phyloP scores from a whole-genome alignment of 2,797 vertebrate genomes.

The Neosilurus hyrtlii region DNA sequence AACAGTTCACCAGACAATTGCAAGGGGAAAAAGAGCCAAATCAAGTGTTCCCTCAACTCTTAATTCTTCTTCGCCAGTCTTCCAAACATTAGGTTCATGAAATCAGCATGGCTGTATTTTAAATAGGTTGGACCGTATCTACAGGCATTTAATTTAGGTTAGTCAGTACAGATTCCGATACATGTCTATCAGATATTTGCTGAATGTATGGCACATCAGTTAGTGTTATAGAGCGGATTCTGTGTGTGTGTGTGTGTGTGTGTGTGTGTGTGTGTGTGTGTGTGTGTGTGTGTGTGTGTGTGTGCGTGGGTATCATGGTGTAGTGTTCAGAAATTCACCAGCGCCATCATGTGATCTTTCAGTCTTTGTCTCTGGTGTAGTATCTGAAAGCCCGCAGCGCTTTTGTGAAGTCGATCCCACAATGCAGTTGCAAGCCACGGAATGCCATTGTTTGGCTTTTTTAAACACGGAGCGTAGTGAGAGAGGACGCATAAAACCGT shows the following conservation, averaged over 20 bases:
- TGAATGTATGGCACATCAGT: no score
- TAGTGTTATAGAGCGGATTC: not conserved
- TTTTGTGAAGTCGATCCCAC: conserved; percentile 62
- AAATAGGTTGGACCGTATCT: no score
- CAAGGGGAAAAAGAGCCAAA: no score
- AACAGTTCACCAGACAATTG: no score
- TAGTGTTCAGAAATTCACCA: conserved; percentile 3
- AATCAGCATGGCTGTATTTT: no score
- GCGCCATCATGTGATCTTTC: conserved; percentile 18
- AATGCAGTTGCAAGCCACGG: conserved; percentile 77
- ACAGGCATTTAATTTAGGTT: no score
- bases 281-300: not conserved
- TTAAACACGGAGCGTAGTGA: conserved; percentile 48
- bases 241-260: not conserved
- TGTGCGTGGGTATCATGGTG: not conserved
- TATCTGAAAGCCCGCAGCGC: conserved; percentile 65
- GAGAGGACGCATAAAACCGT: conserved; percentile 62
- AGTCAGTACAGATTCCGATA: no score
- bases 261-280: not conserved
- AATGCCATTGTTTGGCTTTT: conserved; percentile 74
- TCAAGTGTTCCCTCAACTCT: no score
- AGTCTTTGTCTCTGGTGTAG: conserved; percentile 64
- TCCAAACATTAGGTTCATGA: no score
- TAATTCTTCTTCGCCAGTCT: no score
- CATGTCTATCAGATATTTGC: no score